Evolutionary conservation across 2,888 invertebrate species (phyloP).

Genomic region (Epistrophe grossulariae): DNA sequence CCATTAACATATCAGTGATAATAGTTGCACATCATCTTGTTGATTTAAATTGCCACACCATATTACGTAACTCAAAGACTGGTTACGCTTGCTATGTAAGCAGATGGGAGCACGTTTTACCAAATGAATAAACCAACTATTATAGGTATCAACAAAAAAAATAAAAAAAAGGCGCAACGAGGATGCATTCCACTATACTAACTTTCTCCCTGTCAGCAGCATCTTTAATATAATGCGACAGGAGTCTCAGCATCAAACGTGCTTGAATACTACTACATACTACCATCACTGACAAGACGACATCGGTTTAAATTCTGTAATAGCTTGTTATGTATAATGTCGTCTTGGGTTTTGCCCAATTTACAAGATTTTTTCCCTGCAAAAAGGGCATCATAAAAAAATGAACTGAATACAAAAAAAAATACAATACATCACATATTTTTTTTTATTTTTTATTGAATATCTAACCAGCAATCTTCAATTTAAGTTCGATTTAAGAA

Average conservation of each 20-base stretch:
- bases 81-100: slow-evolving; percentile 36
- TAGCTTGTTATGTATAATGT: slow-evolving; percentile 28
- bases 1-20: slow-evolving; percentile 24
- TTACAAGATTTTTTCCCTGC: slow-evolving; percentile 13
- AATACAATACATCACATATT: not conserved
- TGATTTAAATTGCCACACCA: slow-evolving; percentile 61
- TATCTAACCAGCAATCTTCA: slow-evolving; percentile 10
- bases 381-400: slow-evolving; percentile 27
- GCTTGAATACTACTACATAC: slow-evolving; percentile 3
- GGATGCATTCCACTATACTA: slow-evolving; percentile 55
- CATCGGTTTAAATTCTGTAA: slow-evolving; percentile 24
- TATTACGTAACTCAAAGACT: slow-evolving; percentile 46
- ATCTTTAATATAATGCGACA: slow-evolving; percentile 33
- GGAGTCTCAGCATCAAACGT: slow-evolving; percentile 18
- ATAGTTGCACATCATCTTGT: slow-evolving; percentile 38
- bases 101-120: slow-evolving; percentile 52
- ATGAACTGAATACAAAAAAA: not conserved
- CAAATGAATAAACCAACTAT: slow-evolving; percentile 49
- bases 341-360: slow-evolving; percentile 43
- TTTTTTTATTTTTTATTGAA: not conserved
- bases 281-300: not conserved
- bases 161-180: slow-evolving; percentile 42
- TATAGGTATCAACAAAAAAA: not conserved
- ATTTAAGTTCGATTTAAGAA: slow-evolving; percentile 23
- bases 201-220: slow-evolving; percentile 62